phyloP scores from a whole-genome alignment of 1,140 invertebrate genomes.

The Ostrea denselamellosa region DNA sequence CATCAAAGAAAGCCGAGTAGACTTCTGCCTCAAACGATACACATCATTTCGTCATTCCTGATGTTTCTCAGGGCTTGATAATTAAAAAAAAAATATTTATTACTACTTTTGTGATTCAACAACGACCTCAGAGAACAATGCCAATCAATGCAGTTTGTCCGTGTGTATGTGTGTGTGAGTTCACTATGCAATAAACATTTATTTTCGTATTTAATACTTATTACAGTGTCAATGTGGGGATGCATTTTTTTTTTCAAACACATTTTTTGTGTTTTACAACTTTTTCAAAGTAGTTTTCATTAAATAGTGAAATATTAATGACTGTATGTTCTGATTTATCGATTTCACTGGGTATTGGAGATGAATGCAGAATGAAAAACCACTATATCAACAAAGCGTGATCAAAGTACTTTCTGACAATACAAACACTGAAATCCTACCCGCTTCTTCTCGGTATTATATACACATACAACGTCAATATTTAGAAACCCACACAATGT shows the following conservation, averaged over 20 bases:
- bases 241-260: background rate
- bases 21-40: constrained; percentile 13
- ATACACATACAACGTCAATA: too few species aligned
- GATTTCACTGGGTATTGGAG: too few species aligned
- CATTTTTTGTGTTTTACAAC: background rate
- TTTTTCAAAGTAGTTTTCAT: background rate
- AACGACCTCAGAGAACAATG: background rate
- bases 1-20: background rate
- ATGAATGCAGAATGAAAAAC: too few species aligned
- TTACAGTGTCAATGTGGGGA: background rate
- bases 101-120: background rate
- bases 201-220: constrained; percentile 11
- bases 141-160: constrained; percentile 1
- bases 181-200: background rate
- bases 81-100: background rate
- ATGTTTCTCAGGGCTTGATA: background rate
- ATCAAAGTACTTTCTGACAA: too few species aligned
- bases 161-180: background rate
- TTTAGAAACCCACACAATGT: too few species aligned
- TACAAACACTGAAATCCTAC: too few species aligned
- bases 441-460: too few species aligned
- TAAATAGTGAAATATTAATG: background rate
- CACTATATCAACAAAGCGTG: too few species aligned
- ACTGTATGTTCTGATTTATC: background rate
- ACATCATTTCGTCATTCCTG: constrained; percentile 7